Evolutionary conservation across 2,888 invertebrate genomes (phyloP).

Genomic region (Thera britannica): DNA sequence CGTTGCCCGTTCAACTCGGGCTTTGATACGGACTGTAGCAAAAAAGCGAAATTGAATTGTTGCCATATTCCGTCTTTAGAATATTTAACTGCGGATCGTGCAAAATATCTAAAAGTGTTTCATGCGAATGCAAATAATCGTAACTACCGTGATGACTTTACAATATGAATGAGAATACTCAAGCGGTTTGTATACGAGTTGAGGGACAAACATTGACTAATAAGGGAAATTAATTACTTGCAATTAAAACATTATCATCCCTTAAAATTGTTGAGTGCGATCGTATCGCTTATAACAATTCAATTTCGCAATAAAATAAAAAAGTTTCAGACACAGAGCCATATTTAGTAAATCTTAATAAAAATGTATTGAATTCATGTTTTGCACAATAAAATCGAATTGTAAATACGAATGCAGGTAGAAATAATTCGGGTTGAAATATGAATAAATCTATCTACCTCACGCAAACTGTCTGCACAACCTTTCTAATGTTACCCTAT

Average conservation of each 20-base stretch:
- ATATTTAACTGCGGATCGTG: conserved; percentile 74
- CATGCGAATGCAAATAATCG: conserved; percentile 69
- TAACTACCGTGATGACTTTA: conserved; percentile 73
- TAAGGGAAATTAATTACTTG: conserved; percentile 37
- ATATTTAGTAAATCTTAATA: conserved; percentile 13
- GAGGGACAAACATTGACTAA: conserved; percentile 28
- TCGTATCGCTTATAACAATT: conserved; percentile 58
- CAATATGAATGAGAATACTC: conserved; percentile 56
- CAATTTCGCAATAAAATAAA: conserved; percentile 63
- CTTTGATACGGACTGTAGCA: conserved; percentile 71
- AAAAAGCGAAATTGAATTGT: conserved; percentile 85
- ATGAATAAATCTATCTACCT: conserved; percentile 24
- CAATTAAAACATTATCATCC: conserved; percentile 21
- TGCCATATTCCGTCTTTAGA: conserved; percentile 77
- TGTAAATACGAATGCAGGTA: conserved; percentile 11
- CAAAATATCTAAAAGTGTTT: conserved; percentile 68
- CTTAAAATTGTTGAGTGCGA: conserved; percentile 36
- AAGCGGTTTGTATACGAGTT: conserved; percentile 52
- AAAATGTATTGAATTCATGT: conserved; percentile 1
- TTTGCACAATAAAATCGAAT: conserved; percentile 12
- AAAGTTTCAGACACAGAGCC: conserved; percentile 19
- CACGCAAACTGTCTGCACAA: conserved; percentile 24
- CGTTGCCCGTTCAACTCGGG: conserved; percentile 67
- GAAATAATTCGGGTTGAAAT: conserved; percentile 16
- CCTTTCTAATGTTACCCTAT: conserved; percentile 26